Evolutionary conservation across 2,888 invertebrate genomes (phyloP), one percentile per base, ranked within the genome.

Genomic region (Masnerella sp.): DNA sequence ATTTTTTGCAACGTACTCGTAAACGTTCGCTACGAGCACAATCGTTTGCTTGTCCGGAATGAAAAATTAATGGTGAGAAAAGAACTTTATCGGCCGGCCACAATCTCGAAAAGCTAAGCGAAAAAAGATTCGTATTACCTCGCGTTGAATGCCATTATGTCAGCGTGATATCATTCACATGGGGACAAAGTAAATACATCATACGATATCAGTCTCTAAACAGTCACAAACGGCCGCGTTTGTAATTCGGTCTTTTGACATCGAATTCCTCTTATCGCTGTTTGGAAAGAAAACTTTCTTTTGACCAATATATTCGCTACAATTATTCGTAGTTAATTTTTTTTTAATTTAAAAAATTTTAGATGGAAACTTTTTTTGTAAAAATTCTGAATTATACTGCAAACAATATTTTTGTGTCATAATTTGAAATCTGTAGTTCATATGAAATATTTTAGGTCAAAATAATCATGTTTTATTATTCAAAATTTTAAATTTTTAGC

Each of bases 161-260:
- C 74, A 74, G 67, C 61, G 58, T 58, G 74, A 74, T 74, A 64
- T 65, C 69, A 74, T 65, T 69, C 49, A 40, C 42, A 47, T 32
- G 17, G 61, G 61, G 45, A 59, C 54, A 61, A 61, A 42, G 47
- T 54, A 49, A 45, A 47, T 45, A 54, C 36, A 22, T 17, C 14
- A 14, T 20, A 15, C 9, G 40, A 40, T 43, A 67, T 47, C 40
- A 32, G 15, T 28, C 8, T 47, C 54, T 20, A 38, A 54, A 51
- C 62, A 32, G 28, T 51, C n/a, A 22, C 49, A 40, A 9, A 49
- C 40, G n/a, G 12, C n/a, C 15, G 22, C 22, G n/a, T n/a, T n/a
- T 36, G 54, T 30, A 30, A 40, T 54, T 54, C 32, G 43, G 30
- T 12, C 9, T 25, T 8, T 40, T 54, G 17, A 11, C 40, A 28